Conservation (phyloP, 2,888 invertebrate genomes). For the Rhagophthalmus giganteus region DNA sequence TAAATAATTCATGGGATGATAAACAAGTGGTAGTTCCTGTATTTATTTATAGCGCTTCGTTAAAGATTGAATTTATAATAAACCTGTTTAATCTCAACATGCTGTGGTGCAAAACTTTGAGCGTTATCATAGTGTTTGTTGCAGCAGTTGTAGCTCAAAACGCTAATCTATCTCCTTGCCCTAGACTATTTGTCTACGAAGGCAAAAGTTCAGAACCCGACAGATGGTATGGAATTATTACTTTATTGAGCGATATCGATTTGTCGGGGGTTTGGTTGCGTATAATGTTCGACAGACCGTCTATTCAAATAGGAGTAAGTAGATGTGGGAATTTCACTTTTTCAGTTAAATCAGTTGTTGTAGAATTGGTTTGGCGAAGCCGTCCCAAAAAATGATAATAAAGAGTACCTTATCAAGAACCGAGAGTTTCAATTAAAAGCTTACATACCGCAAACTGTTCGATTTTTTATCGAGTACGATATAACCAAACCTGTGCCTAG, state of each 20-base stretch:
- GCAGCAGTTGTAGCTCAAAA: neutral
- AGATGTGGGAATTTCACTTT: neutral
- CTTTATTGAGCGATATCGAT: conserved; percentile 59
- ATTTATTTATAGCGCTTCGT: too few relatives aligned
- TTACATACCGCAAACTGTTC: conserved; percentile 59
- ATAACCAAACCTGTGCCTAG: conserved; percentile 55
- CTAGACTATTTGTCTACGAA: conserved; percentile 62
- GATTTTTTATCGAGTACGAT: conserved; percentile 66
- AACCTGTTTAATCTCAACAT: too few relatives aligned
- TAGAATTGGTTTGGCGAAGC: conserved; percentile 65
- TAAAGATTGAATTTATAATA: too few relatives aligned
- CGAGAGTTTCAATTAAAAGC: conserved; percentile 61
- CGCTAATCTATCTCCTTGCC: conserved; percentile 56
- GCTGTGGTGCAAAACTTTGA: too few relatives aligned
- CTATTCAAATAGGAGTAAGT: conserved; percentile 27
- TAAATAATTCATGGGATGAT: neutral
- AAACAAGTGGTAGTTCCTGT: neutral
- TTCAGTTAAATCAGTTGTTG: conserved; percentile 23
- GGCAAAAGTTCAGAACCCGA: conserved; percentile 59
- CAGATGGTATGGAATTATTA: conserved; percentile 65
- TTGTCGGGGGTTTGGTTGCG: conserved; percentile 58
- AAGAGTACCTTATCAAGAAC: conserved; percentile 61
- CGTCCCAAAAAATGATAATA: conserved; percentile 57
- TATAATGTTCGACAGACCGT: conserved; percentile 50
- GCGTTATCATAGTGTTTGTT: neutral